Evolutionary conservation across 1,140 invertebrate genomes (phyloP), one percentile per base, ranked within the genome.

Genomic region (Leptinotarsa undecemlineata): DNA sequence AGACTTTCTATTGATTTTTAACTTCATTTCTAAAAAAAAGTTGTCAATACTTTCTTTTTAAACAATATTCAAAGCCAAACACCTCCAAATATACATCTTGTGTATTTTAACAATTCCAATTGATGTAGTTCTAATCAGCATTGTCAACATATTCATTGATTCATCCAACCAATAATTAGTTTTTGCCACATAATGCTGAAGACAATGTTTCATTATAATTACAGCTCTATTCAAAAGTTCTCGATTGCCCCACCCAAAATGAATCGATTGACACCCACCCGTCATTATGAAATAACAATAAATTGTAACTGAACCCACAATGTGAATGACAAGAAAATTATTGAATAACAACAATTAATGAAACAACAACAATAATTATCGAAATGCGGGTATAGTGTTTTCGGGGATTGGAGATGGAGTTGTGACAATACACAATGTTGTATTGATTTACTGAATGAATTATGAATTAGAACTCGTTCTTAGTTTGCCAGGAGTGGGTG

Each of bases 241-340:
- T 17, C 51, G 51, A 57, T 57, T n/a, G 51, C n/a, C n/a, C 51
- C 14, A 19, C 51, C 51, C 6, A 57, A 19, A 57, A 57, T 19
- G 6, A 57, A 57, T 57, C 17, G 1, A 57, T 57, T 57, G 51
- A 57, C 51, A 57, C 51, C 51, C 51, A 57, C 51, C 51, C 17
- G n/a, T n/a, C 4, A 57, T 57, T 57, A 57, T 57, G 51, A 1
- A 57, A 57, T 57, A 57, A 5, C 51, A 17, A 57, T 57, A 57
- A n/a, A 57, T 57, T 57, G 8, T 42, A 42, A 42, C 33, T 42
- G 33, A 42, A 42, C 33, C 33, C 33, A 42, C 8, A 42, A 42
- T 42, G 33, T 57, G 51, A 57, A 57, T 57, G 51, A 57, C 51
- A 57, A 57, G 51, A 57, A 57, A 57, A 57, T 57, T 57, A 57